These are phyloP conservation scores for Gasterosteus nipponicus DNA, from an alignment of 2,113 vertebrate species.

Conservation along the genomic window DNA sequence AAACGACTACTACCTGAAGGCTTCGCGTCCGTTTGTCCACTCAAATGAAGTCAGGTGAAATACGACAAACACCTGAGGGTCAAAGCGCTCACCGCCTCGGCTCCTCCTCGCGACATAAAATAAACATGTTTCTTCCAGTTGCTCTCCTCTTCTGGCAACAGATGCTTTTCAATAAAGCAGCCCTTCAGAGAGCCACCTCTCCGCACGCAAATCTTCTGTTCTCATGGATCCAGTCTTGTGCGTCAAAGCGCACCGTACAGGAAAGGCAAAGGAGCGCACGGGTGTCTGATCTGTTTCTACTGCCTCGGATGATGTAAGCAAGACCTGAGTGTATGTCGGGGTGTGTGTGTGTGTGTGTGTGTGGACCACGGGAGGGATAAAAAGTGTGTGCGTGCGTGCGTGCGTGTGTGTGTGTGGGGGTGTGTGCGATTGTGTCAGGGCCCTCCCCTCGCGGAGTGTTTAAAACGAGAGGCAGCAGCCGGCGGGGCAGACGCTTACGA, in stretches of 20 bases:
- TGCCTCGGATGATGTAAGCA: constrained; percentile 70
- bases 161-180: constrained; percentile 26
- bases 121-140: constrained; percentile 1
- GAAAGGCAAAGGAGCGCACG: constrained; percentile 34
- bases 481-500: constrained; percentile 70
- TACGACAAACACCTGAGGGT: constrained; percentile 16
- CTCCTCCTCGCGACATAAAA: constrained; percentile 8
- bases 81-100: constrained; percentile 17
- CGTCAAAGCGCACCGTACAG: constrained; percentile 12
- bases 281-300: constrained; percentile 54
- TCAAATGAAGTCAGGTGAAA: constrained; percentile 22
- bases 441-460: constrained; percentile 65
- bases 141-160: constrained; percentile 15
- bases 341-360: constrained; percentile 50
- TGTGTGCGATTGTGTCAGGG: constrained; percentile 52
- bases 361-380: constrained; percentile 25
- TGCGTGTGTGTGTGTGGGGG: constrained; percentile 39
- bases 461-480: constrained; percentile 77
- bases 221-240: constrained; percentile 9
- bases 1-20: neutral
- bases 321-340: constrained; percentile 44
- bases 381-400: constrained; percentile 27
- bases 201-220: neutral
- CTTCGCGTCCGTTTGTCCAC: constrained; percentile 14
- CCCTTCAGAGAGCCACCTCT: constrained; percentile 15